Conservation (phyloP, 2,113 vertebrate species). For the Dendrocopos noguchii region DNA sequence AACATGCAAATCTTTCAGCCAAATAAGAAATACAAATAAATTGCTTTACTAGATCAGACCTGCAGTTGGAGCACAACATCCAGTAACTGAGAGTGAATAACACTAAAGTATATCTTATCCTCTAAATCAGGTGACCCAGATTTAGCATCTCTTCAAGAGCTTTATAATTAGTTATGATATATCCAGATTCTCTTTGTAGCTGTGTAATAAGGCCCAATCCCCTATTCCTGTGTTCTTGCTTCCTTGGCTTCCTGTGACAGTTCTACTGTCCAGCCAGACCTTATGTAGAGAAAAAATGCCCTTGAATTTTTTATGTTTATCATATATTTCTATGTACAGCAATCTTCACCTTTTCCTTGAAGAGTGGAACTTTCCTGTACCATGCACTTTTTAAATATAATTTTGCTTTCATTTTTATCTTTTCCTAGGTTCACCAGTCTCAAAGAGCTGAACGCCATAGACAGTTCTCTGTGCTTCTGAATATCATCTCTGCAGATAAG, state of each 20-base stretch:
- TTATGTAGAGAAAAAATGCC: neutral
- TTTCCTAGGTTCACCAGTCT: neutral
- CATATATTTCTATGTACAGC: neutral
- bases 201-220: neutral
- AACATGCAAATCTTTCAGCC: constrained; percentile 10
- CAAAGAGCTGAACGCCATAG: neutral
- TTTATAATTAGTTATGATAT: neutral
- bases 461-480: neutral
- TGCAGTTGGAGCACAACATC: neutral
- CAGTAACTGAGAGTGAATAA: neutral
- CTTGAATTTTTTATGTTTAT: neutral
- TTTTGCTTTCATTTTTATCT: neutral
- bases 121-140: neutral
- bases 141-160: neutral
- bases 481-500: neutral
- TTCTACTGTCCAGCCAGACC: neutral
- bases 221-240: neutral
- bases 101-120: neutral
- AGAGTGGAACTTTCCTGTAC: neutral
- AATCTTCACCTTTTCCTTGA: neutral
- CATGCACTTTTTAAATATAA: neutral
- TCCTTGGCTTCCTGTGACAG: neutral
- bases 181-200: neutral
- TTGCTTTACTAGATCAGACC: neutral
- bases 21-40: neutral